Evolutionary conservation across 2,888 invertebrate species (phyloP).

Genomic region (Agriopis marginaria): DNA sequence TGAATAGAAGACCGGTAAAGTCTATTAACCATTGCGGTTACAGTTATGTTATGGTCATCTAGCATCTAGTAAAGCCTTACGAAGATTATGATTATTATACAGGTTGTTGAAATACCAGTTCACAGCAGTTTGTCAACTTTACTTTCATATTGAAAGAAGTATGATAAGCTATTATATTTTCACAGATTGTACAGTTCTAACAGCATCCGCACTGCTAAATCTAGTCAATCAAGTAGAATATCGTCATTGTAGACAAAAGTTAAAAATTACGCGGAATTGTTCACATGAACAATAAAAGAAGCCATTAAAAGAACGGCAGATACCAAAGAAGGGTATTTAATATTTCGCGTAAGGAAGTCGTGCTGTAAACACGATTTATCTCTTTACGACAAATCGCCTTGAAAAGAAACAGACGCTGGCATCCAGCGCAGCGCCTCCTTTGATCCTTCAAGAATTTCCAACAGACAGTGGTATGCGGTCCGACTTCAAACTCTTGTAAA

Average conservation of each 20-base stretch:
- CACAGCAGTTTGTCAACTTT: neutral
- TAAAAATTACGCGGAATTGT: conserved; percentile 35
- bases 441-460: conserved; percentile 71
- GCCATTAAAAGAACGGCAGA: conserved; percentile 33
- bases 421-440: conserved; percentile 63
- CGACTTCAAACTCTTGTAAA: conserved; percentile 61
- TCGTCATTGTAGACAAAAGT: conserved; percentile 9
- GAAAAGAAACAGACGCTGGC: conserved; percentile 72
- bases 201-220: neutral
- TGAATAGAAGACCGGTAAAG: too few species aligned
- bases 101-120: neutral
- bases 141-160: neutral
- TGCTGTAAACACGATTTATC: conserved; percentile 69
- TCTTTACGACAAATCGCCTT: conserved; percentile 72
- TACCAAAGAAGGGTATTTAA: conserved; percentile 45
- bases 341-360: conserved; percentile 67
- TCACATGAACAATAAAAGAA: conserved; percentile 28
- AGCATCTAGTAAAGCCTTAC: too few species aligned
- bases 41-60: too few species aligned
- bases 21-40: too few species aligned
- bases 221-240: neutral
- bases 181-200: neutral
- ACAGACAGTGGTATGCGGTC: conserved; percentile 58
- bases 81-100: too few species aligned
- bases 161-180: neutral